Evolutionary conservation across 2,797 vertebrate genomes (phyloP), one percentile per base, ranked within the genome.

Genomic region (Diplodus sargus): DNA sequence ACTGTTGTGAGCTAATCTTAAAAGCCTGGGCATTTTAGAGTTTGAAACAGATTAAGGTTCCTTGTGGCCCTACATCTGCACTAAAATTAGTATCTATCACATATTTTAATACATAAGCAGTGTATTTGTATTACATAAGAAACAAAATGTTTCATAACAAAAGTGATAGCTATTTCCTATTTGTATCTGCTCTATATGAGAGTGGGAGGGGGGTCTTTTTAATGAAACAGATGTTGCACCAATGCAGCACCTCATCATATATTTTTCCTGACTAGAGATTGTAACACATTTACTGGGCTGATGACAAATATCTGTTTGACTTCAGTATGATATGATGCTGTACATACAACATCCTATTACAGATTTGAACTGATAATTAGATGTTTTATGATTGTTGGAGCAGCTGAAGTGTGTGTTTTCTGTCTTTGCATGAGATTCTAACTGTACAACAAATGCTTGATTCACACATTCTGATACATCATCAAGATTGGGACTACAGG

Each of bases 391-490:
- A 60, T 64, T 48, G 12, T 63, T 72, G 34, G 58, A 61, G 54
- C 64, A 18, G 62, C 15, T 20, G 0, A 58, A 68, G 45, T 48
- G 25, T 18, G 65, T 48, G 58, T 17, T 42, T 17, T n/a, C 18
- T 59, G 6, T 68, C 25, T 48, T 58, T 73, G n/a, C 53, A 16
- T 69, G 56, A 28, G 7, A 42, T 20, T 30, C 34, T 42, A 2
- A 51, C 22, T 57, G 13, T 59, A 64, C 34, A 73, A 61, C 47
- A 77, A 43, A 45, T 54, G 16, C 30, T 16, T 76, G 51, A 75
- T 73, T 81, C 61, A 76, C 61, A 72, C 58, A 23, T 47, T 58
- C 30, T 49, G 66, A 79, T 78, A 71, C 56, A 79, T 81, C 34
- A 75, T 65, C 42, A 61, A 73, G 67, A 79, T 62, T 64, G 52